phyloP scores from a whole-genome alignment of 2,888 invertebrate species.

The Apomyelois bistriatella region DNA sequence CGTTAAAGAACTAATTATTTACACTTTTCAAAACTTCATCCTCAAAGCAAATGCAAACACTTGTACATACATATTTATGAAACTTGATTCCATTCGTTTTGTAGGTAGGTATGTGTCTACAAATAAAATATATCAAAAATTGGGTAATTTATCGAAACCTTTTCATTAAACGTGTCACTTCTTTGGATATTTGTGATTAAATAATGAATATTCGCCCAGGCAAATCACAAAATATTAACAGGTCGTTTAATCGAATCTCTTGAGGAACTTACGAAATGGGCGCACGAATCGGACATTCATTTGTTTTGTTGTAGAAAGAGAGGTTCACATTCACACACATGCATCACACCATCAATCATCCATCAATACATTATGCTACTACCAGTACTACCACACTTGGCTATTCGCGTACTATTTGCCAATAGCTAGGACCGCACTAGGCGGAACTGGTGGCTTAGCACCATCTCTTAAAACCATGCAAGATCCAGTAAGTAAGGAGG shows the following conservation, averaged over 20 bases:
- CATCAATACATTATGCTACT: no score
- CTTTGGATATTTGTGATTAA: slow-evolving; percentile 24
- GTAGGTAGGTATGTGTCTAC: slow-evolving; percentile 39
- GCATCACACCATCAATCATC: no score
- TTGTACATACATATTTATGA: slow-evolving; percentile 60
- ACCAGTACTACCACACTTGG: no score
- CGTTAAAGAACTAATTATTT: slow-evolving; percentile 30
- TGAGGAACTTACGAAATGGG: slow-evolving; percentile 78
- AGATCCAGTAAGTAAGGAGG: no score
- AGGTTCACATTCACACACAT: no score
- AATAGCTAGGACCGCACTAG: no score
- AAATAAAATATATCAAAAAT: slow-evolving; percentile 47
- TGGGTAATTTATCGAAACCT: slow-evolving; percentile 28
- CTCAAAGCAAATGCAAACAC: slow-evolving; percentile 68
- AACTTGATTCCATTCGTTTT: slow-evolving; percentile 74
- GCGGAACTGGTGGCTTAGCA: no score
- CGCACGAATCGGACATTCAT: slow-evolving; percentile 80
- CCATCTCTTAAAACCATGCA: no score
- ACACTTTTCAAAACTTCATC: slow-evolving; percentile 38
- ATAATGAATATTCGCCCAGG: slow-evolving; percentile 33
- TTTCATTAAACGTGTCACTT: slow-evolving; percentile 21
- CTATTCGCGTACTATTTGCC: no score
- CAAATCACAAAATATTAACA: slow-evolving; percentile 39
- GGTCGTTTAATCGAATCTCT: slow-evolving; percentile 64
- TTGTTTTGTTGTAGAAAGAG: slow-evolving; percentile 79